Evolutionary conservation across 2,888 invertebrate genomes (phyloP), one percentile per base, ranked within the genome.

Genomic region (Unio delphinus): DNA sequence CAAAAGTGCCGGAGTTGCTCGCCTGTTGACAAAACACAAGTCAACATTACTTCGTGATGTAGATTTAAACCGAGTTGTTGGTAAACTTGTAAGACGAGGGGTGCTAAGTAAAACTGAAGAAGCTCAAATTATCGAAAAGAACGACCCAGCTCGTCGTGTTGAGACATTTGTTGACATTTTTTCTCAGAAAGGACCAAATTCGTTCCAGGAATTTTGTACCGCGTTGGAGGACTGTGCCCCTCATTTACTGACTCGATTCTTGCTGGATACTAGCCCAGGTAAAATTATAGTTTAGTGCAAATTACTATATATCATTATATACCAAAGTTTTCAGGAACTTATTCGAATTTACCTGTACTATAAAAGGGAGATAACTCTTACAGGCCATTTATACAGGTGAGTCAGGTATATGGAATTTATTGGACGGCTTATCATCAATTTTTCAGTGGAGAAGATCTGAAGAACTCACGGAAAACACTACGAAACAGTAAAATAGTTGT

Each of bases 121-220:
- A 69, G 79, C 78, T 60, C 80, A 84, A 58, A 78, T 87, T 26
- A 70, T 83, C 30, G 80, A 79, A 34, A 78, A 76, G 28, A 63
- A 67, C 34, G 80, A 84, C 60, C 77, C 79, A 3, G 77, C 77
- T 55, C 78, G 75, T 59, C 79, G 83, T 30, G 79, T 83, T n/a
- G 87, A 88, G 45, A 69, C 80, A 55, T 81, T 89, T 76, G 77
- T 89, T 34, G 88, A 87, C 64, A 81, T 86, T 70, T 73, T 89
- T 34, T 83, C 84, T 11, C 79, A 78, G 64, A 89, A 88, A 75
- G 87, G 86, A 65, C 76, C 81, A 55, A 74, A 77, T 55, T 86
- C 83, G 62, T 88, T 89, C 78, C 82, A 84, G 26, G 87, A 86
- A 65, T 85, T 89, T 77, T 88, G 88, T 80, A 80, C 76, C 67